Evolutionary conservation across 2,797 vertebrate species (phyloP).

Genomic region (Sternotherus odoratus): DNA sequence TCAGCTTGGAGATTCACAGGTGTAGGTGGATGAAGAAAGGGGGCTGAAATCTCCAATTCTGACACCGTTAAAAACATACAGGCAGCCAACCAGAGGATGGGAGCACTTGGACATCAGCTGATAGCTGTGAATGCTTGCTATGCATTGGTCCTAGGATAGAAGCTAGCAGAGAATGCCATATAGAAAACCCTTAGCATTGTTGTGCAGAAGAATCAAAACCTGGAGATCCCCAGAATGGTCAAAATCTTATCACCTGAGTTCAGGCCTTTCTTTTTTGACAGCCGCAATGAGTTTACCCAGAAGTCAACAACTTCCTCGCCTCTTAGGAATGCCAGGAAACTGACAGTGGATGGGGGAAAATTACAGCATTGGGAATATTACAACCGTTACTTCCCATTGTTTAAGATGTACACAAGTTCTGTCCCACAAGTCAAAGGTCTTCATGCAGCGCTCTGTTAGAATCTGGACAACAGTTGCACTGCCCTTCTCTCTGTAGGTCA

Average conservation of each 20-base stretch:
- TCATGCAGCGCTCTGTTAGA: fast-evolving
- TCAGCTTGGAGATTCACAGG: neutral
- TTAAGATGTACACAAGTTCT: neutral
- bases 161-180: neutral
- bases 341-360: neutral
- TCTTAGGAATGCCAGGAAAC: neutral
- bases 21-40: neutral
- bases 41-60: neutral
- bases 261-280: neutral
- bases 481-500: fast-evolving
- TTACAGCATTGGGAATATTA: neutral
- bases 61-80: neutral
- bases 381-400: fast-evolving
- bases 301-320: neutral
- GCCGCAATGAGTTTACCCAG: neutral
- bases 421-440: neutral
- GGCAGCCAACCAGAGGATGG: neutral
- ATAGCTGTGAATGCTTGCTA: neutral
- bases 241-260: neutral
- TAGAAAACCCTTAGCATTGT: neutral
- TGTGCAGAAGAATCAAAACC: neutral
- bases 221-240: neutral
- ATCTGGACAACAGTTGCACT: neutral
- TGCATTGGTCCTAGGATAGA: neutral
- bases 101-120: neutral